Evolutionary conservation across 2,113 vertebrate genomes (phyloP).

Genomic region (Collichthys lucidus): DNA sequence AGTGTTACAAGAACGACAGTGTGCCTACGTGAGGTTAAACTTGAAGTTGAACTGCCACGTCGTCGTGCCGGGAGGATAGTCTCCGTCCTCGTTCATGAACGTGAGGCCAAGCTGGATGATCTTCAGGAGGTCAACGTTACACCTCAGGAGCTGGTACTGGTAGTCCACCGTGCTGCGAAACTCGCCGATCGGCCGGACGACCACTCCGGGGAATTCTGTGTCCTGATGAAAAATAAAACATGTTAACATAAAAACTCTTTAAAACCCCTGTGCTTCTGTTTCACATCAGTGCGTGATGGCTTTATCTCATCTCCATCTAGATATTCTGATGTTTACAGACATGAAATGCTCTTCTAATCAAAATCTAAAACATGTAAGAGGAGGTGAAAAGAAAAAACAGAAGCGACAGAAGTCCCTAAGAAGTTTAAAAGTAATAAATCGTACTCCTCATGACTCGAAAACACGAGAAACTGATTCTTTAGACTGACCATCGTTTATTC

Average conservation of each 20-base stretch:
- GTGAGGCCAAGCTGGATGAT: constrained; percentile 98
- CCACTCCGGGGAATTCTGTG: constrained; percentile 98
- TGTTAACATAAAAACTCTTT: not conserved
- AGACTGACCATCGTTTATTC: not conserved
- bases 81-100: constrained; percentile 97
- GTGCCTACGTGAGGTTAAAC: constrained; percentile 96
- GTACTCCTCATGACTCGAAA: not conserved
- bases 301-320: too few species aligned
- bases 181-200: constrained; percentile 96
- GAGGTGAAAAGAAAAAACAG: too few species aligned
- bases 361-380: too few species aligned
- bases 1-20: too few species aligned
- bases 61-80: constrained; percentile 93
- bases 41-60: constrained; percentile 99
- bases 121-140: constrained; percentile 97
- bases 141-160: constrained; percentile 96
- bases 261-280: too few species aligned
- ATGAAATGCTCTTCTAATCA: too few species aligned
- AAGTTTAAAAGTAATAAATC: too few species aligned
- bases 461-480: not conserved
- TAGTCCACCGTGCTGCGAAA: constrained; percentile 98
- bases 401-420: too few species aligned
- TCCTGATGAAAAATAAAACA: constrained; percentile 82
- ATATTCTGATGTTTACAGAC: too few species aligned
- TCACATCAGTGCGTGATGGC: not conserved